Evolutionary conservation across 2,113 vertebrate genomes (phyloP).

Genomic region (Eidolon helvum): DNA sequence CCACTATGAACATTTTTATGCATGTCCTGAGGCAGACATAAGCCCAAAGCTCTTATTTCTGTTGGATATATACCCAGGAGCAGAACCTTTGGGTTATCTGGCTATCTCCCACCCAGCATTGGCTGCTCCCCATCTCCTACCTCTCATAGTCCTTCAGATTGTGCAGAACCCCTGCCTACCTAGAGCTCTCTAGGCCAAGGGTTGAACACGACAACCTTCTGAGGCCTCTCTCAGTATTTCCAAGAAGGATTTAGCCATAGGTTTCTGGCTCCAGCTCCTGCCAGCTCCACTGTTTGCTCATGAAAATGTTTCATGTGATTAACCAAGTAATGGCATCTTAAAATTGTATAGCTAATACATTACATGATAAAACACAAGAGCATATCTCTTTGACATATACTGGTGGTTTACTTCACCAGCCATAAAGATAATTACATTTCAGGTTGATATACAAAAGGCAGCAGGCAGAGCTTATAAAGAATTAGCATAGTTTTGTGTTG

Average conservation of each 20-base stretch:
- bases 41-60: background rate
- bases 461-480: slow-evolving; percentile 71
- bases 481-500: slow-evolving; percentile 62
- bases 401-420: slow-evolving; percentile 83
- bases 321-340: slow-evolving; percentile 84
- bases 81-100: rapidly evolving
- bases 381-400: slow-evolving; percentile 79
- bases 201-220: background rate
- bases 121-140: background rate
- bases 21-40: background rate
- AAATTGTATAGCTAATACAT: slow-evolving; percentile 83
- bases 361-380: slow-evolving; percentile 80
- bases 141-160: background rate
- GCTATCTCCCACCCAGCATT: background rate
- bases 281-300: slow-evolving; percentile 78
- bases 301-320: slow-evolving; percentile 80
- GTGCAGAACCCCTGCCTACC: background rate
- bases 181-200: background rate
- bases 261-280: slow-evolving; percentile 1
- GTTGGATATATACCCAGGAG: background rate
- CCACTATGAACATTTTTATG: background rate
- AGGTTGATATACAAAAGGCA: slow-evolving; percentile 78
- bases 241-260: background rate
- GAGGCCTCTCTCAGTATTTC: slow-evolving; percentile 44
- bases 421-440: slow-evolving; percentile 84